Evolutionary conservation across 2,888 invertebrate species (phyloP), one percentile per base, ranked within the genome.

Genomic region (Zaprionus lineosus): DNA sequence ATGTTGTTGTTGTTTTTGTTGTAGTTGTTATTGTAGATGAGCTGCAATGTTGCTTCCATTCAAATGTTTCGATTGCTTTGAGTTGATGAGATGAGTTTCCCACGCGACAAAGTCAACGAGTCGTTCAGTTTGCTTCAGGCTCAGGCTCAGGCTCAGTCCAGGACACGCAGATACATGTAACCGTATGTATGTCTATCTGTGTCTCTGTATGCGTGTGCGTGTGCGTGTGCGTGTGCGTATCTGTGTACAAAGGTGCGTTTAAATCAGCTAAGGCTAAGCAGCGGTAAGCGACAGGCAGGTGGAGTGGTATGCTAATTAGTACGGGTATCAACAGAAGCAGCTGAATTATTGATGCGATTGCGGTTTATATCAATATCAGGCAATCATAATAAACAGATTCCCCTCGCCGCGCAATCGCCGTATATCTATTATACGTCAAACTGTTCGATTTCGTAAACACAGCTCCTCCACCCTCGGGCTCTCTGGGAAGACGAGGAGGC

Each of bases 11-110:
- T 52, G 14, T 8, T 24, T 21, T 43, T 37, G 3, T 41, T 24
- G 11, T 15, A 43, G 52, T 52, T 60, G 55, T 72, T 52, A 14
- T 46, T 61, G 51, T 46, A 51, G 40, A 65, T 62, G 52, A 16
- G 58, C 60, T 64, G 52, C 74, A 76, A 73, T 81, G 77, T 86
- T 76, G 69, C 79, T 87, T 87, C 87, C 87, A 87, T 87, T 87
- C 87, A 87, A 87, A 85, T 62, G 62, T 67, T 76, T 55, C 70
- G 21, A 48, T 44, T 55, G 12, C 7, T 47, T 61, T 41, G 4
- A 14, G 40, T 53, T 46, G 8, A 26, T 28, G n/a, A 36, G 24
- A 47, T 34, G 29, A 57, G 24, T 28, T 29, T n/a, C 31, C 16
- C n/a, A n/a, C n/a, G n/a, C n/a, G n/a, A n/a, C n/a, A n/a, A n/a